Conservation (phyloP, 2,888 invertebrate species). For the Drosophila austrosaltans region DNA sequence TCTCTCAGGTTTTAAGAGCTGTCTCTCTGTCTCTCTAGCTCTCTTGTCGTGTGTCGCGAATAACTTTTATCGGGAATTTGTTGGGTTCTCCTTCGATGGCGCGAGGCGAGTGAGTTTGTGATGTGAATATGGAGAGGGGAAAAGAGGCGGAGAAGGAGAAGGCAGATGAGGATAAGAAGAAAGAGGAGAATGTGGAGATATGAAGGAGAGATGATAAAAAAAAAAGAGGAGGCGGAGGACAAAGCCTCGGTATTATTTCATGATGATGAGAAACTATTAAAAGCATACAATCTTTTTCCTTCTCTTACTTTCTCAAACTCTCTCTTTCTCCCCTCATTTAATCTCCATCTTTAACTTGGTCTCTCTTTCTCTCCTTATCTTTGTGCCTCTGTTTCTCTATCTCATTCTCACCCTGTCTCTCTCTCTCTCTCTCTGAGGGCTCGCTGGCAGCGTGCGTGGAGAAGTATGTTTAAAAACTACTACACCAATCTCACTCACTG, state of each 20-base stretch:
- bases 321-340: conserved; percentile 32
- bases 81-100: conserved; percentile 37
- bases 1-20: conserved; percentile 69
- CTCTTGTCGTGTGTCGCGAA: conserved; percentile 45
- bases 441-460: conserved; percentile 78
- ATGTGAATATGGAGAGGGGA: conserved; percentile 34
- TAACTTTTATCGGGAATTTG: conserved; percentile 33
- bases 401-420: neutral
- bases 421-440: conserved; percentile 56
- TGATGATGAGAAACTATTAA: neutral
- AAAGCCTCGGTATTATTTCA: neutral
- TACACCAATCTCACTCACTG: conserved; percentile 59
- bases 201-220: neutral
- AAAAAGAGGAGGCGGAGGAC: too few species aligned
- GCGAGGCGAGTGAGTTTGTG: conserved; percentile 47
- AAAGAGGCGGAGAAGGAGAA: conserved; percentile 12
- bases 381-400: conserved; percentile 44
- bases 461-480: conserved; percentile 70
- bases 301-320: conserved; percentile 18
- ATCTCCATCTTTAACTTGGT: neutral
- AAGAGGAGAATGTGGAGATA: conserved; percentile 3
- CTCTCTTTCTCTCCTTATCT: conserved; percentile 23
- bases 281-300: neutral
- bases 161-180: conserved; percentile 27
- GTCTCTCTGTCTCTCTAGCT: conserved; percentile 38